Conservation (phyloP, 2,888 invertebrate genomes). For the Leptinotarsa juncta region DNA sequence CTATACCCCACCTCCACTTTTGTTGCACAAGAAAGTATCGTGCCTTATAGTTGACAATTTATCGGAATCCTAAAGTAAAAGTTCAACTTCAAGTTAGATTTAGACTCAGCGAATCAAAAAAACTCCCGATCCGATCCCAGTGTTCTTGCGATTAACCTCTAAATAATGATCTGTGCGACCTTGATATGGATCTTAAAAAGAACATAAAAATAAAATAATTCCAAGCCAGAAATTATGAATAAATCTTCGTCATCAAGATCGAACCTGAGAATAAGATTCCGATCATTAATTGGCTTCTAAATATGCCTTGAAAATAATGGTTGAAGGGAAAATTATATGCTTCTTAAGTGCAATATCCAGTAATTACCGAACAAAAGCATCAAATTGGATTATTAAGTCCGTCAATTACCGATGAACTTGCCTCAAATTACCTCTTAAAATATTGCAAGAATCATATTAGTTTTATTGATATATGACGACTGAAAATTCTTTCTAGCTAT, state of each 20-base stretch:
- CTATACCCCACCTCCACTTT: no score
- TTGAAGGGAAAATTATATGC: not conserved
- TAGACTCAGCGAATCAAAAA: no score
- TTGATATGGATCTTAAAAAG: no score
- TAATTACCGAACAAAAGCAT: slow-evolving; percentile 1
- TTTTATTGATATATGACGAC: slow-evolving; percentile 18
- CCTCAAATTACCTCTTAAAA: slow-evolving; percentile 1
- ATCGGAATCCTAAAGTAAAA: no score
- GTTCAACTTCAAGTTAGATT: no score
- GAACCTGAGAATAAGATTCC: not conserved
- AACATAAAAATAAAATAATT: no score
- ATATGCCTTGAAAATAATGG: not conserved
- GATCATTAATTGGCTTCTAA: not conserved
- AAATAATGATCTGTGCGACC: no score
- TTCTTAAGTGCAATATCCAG: not conserved
- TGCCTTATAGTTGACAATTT: no score
- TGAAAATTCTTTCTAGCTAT: slow-evolving; percentile 14
- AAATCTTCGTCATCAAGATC: not conserved
- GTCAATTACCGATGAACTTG: not conserved
- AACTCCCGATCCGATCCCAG: no score
- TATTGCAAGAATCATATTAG: slow-evolving; percentile 18
- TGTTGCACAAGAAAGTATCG: no score
- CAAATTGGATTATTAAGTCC: not conserved
- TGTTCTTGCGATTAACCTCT: no score
- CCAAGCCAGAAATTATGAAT: not conserved